These are phyloP conservation scores for Leptatherina wallacei DNA, from an alignment of 2,797 vertebrate genomes.

Conservation along the genomic window DNA sequence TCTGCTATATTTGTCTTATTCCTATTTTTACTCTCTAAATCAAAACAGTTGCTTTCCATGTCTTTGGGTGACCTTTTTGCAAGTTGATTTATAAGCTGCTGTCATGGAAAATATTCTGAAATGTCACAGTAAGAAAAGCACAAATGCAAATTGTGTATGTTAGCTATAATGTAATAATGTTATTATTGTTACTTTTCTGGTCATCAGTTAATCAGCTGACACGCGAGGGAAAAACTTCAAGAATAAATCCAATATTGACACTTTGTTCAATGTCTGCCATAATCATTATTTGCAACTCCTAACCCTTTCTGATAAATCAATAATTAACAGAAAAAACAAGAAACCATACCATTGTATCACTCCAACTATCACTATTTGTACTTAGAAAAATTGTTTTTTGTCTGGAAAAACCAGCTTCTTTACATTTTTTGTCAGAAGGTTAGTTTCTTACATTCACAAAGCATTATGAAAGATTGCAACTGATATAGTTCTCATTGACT, in stretches of 20 bases:
- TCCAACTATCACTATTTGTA: background rate
- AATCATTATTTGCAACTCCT: background rate
- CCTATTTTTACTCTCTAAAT: background rate
- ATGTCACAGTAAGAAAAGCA: background rate
- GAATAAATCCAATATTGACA: background rate
- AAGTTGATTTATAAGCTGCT: background rate
- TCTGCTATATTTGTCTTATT: background rate
- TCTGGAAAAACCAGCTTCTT: background rate
- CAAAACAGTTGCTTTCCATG: background rate
- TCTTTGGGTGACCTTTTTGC: background rate
- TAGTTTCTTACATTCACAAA: background rate
- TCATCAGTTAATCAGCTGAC: background rate
- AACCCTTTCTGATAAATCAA: background rate
- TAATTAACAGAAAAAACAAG: background rate
- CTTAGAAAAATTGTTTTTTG: background rate
- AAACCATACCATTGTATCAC: background rate
- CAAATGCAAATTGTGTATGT: background rate
- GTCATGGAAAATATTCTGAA: background rate
- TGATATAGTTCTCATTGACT: conserved; percentile 15
- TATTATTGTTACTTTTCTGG: background rate
- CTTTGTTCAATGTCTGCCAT: background rate
- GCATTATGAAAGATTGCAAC: background rate
- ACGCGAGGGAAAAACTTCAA: background rate
- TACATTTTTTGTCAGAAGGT: background rate
- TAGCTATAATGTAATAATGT: background rate